A percentile compares a stretch with the other conserved stretches of the same genome.
These are phyloP conservation scores for Sarcoramphus papa DNA, from an alignment of 2,797 vertebrate genomes.

Conservation along the genomic window DNA sequence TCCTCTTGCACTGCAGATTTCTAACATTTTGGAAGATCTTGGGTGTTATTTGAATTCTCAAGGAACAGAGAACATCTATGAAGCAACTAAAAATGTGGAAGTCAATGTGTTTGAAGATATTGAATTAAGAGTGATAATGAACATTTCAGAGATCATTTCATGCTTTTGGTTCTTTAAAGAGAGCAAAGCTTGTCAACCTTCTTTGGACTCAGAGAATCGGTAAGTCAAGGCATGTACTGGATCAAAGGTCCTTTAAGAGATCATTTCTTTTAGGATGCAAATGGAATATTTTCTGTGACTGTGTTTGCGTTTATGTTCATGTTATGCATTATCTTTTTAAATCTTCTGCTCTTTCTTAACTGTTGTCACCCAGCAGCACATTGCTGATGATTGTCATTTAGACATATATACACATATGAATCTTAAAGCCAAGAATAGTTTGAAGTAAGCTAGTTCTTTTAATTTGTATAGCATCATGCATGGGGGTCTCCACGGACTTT, in stretches of 20 bases:
- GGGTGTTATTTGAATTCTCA: slow-evolving; percentile 45
- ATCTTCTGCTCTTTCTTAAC: background rate
- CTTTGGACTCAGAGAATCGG: slow-evolving; percentile 61
- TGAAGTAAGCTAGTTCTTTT: background rate
- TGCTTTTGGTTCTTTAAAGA: slow-evolving; percentile 73
- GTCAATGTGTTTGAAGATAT: slow-evolving; percentile 59
- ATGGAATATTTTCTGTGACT: background rate
- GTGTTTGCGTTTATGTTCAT: background rate
- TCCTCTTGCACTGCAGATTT: slow-evolving; percentile 20
- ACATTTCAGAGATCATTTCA: slow-evolving; percentile 58
- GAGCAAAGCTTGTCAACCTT: slow-evolving; percentile 50
- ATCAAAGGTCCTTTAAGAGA: background rate
- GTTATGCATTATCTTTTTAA: background rate
- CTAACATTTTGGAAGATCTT: slow-evolving; percentile 54
- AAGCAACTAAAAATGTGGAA: slow-evolving; percentile 52
- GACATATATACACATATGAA: background rate
- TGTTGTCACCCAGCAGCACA: background rate
- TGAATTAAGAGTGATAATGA: slow-evolving; percentile 67
- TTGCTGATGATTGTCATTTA: background rate
- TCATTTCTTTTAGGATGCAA: background rate
- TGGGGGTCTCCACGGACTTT: background rate
- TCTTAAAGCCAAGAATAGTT: background rate
- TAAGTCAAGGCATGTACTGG: slow-evolving; percentile 8
- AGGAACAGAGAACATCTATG: slow-evolving; percentile 26
- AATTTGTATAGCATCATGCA: background rate